Conservation (phyloP, 2,797 vertebrate species). For the Psittacula echo region DNA sequence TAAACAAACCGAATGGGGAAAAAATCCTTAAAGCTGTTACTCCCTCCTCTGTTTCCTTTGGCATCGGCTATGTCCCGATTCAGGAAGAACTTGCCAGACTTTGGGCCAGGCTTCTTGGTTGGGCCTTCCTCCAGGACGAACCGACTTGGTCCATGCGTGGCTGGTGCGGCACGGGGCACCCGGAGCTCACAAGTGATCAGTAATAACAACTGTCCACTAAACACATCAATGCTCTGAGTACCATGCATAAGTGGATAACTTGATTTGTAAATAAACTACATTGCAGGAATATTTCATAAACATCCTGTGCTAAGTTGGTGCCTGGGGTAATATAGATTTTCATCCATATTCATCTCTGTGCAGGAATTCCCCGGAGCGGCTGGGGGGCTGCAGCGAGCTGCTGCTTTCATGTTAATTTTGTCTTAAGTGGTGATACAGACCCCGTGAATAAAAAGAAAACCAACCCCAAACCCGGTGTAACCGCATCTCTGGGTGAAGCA, state of each 20-base stretch:
- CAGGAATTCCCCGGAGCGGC: slow-evolving; percentile 48
- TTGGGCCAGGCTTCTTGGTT: neutral
- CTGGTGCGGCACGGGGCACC: neutral
- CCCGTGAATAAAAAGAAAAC: neutral
- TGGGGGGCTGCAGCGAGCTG: neutral
- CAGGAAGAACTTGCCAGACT: neutral
- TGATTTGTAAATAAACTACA: slow-evolving; percentile 59
- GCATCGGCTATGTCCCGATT: accelerated
- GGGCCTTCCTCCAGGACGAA: neutral
- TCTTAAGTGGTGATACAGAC: neutral
- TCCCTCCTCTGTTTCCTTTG: neutral
- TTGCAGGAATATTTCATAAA: slow-evolving; percentile 62
- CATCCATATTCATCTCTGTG: slow-evolving; percentile 53
- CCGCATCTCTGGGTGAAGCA: neutral
- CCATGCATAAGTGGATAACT: slow-evolving; percentile 34
- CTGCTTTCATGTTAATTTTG: neutral
- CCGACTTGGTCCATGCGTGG: accelerated
- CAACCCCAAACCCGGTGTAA: neutral
- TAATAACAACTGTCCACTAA: slow-evolving; percentile 55
- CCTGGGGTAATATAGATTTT: slow-evolving; percentile 64
- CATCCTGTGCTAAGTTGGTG: slow-evolving; percentile 52
- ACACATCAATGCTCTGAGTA: slow-evolving; percentile 3
- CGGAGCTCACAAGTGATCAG: slow-evolving; percentile 38
- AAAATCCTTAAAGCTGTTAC: neutral
- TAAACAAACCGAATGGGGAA: neutral